These are phyloP conservation scores for Andricus curvator DNA, from an alignment of 2,888 invertebrate species.

Conservation along the genomic window DNA sequence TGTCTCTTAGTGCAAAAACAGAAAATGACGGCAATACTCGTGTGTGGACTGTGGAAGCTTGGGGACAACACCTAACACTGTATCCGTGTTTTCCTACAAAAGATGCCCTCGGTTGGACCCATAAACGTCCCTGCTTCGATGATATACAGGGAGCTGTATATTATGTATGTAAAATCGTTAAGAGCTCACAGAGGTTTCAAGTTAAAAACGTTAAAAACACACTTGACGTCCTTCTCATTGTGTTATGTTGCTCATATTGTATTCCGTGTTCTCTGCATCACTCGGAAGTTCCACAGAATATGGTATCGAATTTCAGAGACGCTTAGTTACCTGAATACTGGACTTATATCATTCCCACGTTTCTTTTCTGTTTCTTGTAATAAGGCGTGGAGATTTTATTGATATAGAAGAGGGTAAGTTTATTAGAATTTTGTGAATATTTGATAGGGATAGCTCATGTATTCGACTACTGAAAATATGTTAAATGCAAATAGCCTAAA, in stretches of 20 bases:
- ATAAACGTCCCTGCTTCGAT: slow-evolving; percentile 67
- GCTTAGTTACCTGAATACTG: not conserved
- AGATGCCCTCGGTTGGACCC: slow-evolving; percentile 60
- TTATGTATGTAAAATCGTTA: slow-evolving; percentile 56
- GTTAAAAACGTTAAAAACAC: not conserved
- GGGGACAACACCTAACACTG: slow-evolving; percentile 58
- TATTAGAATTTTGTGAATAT: not conserved
- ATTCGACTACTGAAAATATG: not conserved
- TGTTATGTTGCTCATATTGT: slow-evolving; percentile 36
- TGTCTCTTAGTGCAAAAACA: slow-evolving; percentile 1
- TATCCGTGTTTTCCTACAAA: slow-evolving; percentile 61
- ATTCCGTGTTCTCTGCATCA: not conserved
- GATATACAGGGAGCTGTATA: slow-evolving; percentile 73
- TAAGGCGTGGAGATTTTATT: slow-evolving; percentile 7
- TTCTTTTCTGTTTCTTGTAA: not conserved
- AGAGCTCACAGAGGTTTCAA: slow-evolving; percentile 3
- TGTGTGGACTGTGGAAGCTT: slow-evolving; percentile 9
- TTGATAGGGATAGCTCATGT: slow-evolving; percentile 6
- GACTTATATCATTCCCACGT: slow-evolving; percentile 6
- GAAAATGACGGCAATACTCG: slow-evolving; percentile 47
- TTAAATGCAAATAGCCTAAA: not conserved
- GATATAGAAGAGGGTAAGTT: not conserved
- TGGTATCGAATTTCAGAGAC: slow-evolving; percentile 25
- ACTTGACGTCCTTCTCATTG: slow-evolving; percentile 26
- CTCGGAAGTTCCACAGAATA: slow-evolving; percentile 17